Percentiles rank a stretch among this genome's conserved stretches.
Conservation (phyloP, 2,888 invertebrate species). For the Volucella bombylans region DNA sequence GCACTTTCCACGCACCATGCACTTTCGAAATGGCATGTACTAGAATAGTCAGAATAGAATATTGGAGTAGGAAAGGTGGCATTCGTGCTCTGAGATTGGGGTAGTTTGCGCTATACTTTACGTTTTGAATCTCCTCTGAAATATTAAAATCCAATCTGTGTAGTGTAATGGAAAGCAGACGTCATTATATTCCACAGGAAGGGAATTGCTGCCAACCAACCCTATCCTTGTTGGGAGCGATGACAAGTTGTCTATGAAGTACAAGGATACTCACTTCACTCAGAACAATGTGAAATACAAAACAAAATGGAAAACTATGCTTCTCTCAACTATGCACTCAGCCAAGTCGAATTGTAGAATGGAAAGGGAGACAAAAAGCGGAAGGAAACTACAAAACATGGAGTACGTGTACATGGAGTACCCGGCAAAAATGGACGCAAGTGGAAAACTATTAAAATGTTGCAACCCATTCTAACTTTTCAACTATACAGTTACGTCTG, state of each 20-base stretch:
- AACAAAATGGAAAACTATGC: slow-evolving; percentile 44
- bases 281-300: slow-evolving; percentile 52
- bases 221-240: slow-evolving; percentile 1
- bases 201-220: no score
- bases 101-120: slow-evolving; percentile 26
- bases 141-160: slow-evolving; percentile 74
- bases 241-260: slow-evolving; percentile 69
- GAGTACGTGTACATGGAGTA: not conserved
- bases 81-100: not conserved
- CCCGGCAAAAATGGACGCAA: slow-evolving; percentile 50
- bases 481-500: slow-evolving; percentile 29
- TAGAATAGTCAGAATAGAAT: not conserved
- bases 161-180: slow-evolving; percentile 71
- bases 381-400: slow-evolving; percentile 8
- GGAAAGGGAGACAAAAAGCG: not conserved
- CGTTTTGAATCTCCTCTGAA: slow-evolving; percentile 48
- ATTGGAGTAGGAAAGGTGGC: not conserved
- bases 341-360: not conserved
- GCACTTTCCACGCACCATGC: slow-evolving; percentile 61
- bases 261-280: slow-evolving; percentile 63
- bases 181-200: slow-evolving; percentile 64
- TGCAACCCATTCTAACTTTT: slow-evolving; percentile 1
- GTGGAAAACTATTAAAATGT: slow-evolving; percentile 67
- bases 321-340: slow-evolving; percentile 41
- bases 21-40: slow-evolving; percentile 14